phyloP scores from a whole-genome alignment of 2,888 invertebrate genomes.

The Allolobophora icterica region DNA sequence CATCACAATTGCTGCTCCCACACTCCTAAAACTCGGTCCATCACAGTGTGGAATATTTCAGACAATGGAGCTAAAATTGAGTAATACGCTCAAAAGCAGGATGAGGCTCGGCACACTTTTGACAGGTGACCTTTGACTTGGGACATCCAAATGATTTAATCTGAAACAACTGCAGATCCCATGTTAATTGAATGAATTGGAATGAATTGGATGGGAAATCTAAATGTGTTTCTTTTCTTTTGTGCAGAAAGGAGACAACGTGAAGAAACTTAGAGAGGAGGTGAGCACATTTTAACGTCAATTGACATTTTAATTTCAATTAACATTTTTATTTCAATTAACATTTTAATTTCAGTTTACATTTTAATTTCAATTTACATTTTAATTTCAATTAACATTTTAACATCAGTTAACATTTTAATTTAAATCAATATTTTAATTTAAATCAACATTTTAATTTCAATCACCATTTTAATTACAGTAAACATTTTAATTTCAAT shows the following conservation, averaged over 20 bases:
- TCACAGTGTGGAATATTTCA: too few relatives aligned
- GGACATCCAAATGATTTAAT: too few relatives aligned
- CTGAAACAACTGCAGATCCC: too few relatives aligned
- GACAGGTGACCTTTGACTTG: too few relatives aligned
- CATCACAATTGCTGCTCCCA: too few relatives aligned
- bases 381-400: background rate
- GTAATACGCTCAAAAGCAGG: too few relatives aligned
- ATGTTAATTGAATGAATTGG: background rate
- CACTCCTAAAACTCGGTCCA: too few relatives aligned
- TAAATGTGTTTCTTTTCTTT: background rate
- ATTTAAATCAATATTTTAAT: too few relatives aligned
- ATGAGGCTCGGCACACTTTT: too few relatives aligned
- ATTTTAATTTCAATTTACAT: background rate
- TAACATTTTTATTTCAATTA: background rate
- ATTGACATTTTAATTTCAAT: background rate
- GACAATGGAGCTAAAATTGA: too few relatives aligned
- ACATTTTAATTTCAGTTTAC: too few relatives aligned
- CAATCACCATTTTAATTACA: background rate
- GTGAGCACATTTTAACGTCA: constrained; percentile 70
- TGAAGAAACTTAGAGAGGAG: constrained; percentile 98
- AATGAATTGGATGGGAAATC: background rate
- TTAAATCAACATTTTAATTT: background rate
- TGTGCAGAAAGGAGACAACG: constrained; percentile 91
- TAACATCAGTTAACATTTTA: background rate
- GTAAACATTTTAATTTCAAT: background rate